Evolutionary conservation across 2,888 invertebrate species (phyloP).

Genomic region (Ennomos quercinarius): DNA sequence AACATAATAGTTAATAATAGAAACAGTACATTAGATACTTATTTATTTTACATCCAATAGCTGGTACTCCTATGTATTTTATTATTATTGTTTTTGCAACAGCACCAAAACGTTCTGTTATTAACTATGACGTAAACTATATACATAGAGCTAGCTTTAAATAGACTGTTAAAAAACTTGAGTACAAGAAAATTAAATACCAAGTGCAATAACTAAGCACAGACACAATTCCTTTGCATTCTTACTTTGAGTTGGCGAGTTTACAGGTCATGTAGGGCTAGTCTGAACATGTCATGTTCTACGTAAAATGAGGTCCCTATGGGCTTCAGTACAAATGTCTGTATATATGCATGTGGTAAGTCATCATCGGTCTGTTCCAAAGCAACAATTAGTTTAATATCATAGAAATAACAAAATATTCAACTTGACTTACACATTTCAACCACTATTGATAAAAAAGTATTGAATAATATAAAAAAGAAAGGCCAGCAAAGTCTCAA

Average conservation of each 20-base stretch:
- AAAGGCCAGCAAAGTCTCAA: too few relatives aligned
- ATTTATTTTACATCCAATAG: too few relatives aligned
- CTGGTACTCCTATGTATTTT: too few relatives aligned
- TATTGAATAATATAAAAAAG: too few relatives aligned
- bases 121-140: neutral
- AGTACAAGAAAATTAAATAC: slow-evolving; percentile 32
- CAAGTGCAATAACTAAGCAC: slow-evolving; percentile 45
- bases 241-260: slow-evolving; percentile 57
- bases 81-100: neutral
- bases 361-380: slow-evolving; percentile 96
- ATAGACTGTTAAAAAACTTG: slow-evolving; percentile 1
- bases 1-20: too few relatives aligned
- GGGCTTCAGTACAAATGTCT: slow-evolving; percentile 97
- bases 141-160: neutral
- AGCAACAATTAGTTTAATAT: slow-evolving; percentile 49
- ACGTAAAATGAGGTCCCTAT: slow-evolving; percentile 95
- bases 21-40: too few relatives aligned
- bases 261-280: slow-evolving; percentile 93
- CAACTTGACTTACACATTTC: too few relatives aligned
- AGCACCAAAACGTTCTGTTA: neutral
- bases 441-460: too few relatives aligned
- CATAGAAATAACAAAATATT: slow-evolving; percentile 2
- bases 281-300: slow-evolving; percentile 97
- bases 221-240: slow-evolving; percentile 43
- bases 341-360: slow-evolving; percentile 96